Evolutionary conservation across 2,888 invertebrate species (phyloP).

Genomic region (Eilema sororculum): DNA sequence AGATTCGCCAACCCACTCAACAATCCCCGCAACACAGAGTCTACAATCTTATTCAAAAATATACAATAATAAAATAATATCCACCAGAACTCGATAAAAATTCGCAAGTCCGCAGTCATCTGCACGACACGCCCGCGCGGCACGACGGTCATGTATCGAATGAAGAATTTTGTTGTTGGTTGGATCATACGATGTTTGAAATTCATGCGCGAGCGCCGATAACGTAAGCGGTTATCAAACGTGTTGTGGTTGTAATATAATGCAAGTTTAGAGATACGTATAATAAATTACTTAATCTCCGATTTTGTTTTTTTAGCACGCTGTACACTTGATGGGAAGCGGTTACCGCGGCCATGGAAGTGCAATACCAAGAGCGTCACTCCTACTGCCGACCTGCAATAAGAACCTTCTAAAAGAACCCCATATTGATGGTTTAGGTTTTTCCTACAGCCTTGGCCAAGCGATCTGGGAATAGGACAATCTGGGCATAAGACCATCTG

Average conservation of each 20-base stretch:
- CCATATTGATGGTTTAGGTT: no score
- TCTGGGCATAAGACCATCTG: no score
- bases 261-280: not conserved
- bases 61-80: slow-evolving; percentile 76
- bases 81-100: slow-evolving; percentile 72
- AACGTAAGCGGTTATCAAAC: slow-evolving; percentile 35
- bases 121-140: slow-evolving; percentile 59
- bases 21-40: slow-evolving; percentile 60
- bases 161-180: slow-evolving; percentile 34
- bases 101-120: slow-evolving; percentile 65
- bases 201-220: slow-evolving; percentile 62
- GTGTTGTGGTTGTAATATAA: not conserved
- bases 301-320: not conserved
- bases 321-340: no score
- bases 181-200: slow-evolving; percentile 47
- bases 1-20: slow-evolving; percentile 56
- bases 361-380: no score
- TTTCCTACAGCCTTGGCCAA: no score
- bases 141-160: slow-evolving; percentile 60
- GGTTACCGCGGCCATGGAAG: no score
- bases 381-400: no score
- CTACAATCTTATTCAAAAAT: slow-evolving; percentile 73
- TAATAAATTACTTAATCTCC: not conserved
- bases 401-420: no score
- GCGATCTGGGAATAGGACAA: no score